Conservation (phyloP, 2,113 vertebrate species). For the Tenebrosternarchus preto region DNA sequence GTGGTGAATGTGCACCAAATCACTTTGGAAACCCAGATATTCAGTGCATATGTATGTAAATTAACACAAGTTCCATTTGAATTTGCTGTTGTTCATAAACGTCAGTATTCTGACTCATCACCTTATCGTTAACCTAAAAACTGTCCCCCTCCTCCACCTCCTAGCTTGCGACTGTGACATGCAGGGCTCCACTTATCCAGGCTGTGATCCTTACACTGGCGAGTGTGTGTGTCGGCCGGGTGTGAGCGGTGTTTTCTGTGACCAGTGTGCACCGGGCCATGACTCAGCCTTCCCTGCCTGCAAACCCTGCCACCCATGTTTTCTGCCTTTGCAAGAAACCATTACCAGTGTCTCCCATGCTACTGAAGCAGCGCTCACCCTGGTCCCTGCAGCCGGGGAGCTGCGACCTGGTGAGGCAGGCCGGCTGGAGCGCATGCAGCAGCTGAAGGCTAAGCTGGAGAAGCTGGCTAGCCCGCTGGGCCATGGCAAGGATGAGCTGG, state of each 20-base stretch:
- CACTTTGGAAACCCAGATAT: conserved; percentile 76
- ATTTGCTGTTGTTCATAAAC: not conserved
- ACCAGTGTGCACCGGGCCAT: conserved; percentile 71
- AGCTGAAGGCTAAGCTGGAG: conserved; percentile 68
- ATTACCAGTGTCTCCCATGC: conserved; percentile 68
- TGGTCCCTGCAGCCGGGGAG: conserved; percentile 42
- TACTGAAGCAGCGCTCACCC: conserved; percentile 63
- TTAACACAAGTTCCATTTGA: not conserved
- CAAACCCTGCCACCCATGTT: conserved; percentile 78
- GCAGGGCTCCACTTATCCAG: conserved; percentile 73
- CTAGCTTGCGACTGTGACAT: conserved; percentile 81
- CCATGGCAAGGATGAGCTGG: conserved; percentile 56
- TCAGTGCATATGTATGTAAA: conserved; percentile 75
- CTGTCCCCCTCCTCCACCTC: not conserved
- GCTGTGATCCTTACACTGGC: conserved; percentile 79
- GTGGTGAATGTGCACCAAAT: conserved; percentile 79
- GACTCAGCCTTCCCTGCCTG: conserved; percentile 79
- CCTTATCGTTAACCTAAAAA: not conserved
- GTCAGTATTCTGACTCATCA: not conserved
- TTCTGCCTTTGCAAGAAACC: conserved; percentile 70
- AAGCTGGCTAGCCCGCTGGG: conserved; percentile 62
- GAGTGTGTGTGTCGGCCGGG: conserved; percentile 75
- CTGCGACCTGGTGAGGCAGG: conserved; percentile 51
- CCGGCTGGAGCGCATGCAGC: conserved; percentile 64
- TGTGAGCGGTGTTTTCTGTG: conserved; percentile 73